Base-by-base conservation (phyloP, 2,888 invertebrate genomes). In the Harmothoe impar region DNA sequence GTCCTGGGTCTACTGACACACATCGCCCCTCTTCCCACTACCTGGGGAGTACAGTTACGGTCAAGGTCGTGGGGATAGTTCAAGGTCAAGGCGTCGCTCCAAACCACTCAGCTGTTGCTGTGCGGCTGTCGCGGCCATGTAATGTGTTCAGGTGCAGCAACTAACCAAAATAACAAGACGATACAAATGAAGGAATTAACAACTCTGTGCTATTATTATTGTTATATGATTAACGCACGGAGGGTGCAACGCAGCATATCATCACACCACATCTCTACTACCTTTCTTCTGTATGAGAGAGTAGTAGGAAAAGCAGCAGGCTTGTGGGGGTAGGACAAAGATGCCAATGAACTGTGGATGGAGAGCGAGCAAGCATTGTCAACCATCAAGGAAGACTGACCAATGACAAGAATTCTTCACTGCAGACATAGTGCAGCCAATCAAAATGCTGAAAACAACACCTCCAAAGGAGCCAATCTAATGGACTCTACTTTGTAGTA, bases 1-100 rank as follows among this genome's bases (percentile, higher is more conserved):
- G 15, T 98, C 98, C 78, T 99, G 99, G 99, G 98, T 99, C 95
- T 98, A 98, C 97, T 98, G 93, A 94, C 62, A 68, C 35, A 91
- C 68, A 77, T 10, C 81, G 43, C 81, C 81, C 0, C 81, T 81
- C 81, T 81, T 81, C 81, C 81, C 81, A 25, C 43, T 52, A 17
- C 84, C 35, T 23, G 84, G 84, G 84, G 84, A 52, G 51, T 54
- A 0, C 86, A 54, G 52, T 15, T 25, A 20, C 25, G 10, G 29
- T 29, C 33, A 86, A 10, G 29, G 86, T 31, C 29, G 86, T 23
- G 86, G 54, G 54, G 29, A 54, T 54, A 25, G 56, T 31, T 25
- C 54, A 29, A 17, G 86, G 35, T 81, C 81, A 43, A 17, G 35
- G 43, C 33, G 81, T 15, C 81, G 81, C 25, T 86, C 86, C 86